A percentile compares a stretch with the other conserved stretches of the same genome.
phyloP scores from a whole-genome alignment of 2,888 invertebrate genomes.

The Cenopis cana region DNA sequence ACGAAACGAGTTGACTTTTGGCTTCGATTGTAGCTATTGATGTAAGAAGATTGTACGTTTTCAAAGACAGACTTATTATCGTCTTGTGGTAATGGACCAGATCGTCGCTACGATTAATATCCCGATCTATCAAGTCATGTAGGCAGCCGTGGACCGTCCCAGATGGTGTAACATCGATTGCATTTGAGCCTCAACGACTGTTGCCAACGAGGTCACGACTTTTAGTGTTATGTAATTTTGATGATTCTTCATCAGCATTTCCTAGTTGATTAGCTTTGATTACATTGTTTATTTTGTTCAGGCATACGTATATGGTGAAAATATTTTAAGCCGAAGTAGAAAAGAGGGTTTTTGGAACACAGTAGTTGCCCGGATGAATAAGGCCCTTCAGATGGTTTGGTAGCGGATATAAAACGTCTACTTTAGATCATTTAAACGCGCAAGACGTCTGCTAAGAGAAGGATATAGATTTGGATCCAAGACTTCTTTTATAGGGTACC shows the following conservation, averaged over 20 bases:
- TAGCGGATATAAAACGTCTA: no score
- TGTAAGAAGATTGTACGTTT: not conserved
- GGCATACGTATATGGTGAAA: no score
- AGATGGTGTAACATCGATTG: conserved; percentile 20
- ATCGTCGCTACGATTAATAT: not conserved
- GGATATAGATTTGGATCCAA: no score
- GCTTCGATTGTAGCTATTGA: not conserved
- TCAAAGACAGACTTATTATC: conserved; percentile 7
- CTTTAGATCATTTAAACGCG: no score
- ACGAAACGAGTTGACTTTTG: not conserved
- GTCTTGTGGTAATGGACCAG: not conserved
- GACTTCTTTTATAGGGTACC: no score
- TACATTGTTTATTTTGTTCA: no score
- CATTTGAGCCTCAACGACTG: conserved; percentile 9
- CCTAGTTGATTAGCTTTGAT: no score
- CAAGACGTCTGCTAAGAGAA: no score
- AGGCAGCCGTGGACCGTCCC: conserved; percentile 15
- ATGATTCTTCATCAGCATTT: not conserved
- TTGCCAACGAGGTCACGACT: conserved; percentile 6
- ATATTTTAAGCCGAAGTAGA: no score
- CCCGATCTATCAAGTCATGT: conserved; percentile 21
- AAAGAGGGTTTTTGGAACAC: no score
- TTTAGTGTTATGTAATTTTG: not conserved
- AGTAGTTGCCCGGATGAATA: no score
- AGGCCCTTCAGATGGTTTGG: no score